Evolutionary conservation across 2,797 vertebrate genomes (phyloP).

Genomic region (Melanotaenia maccullochi): DNA sequence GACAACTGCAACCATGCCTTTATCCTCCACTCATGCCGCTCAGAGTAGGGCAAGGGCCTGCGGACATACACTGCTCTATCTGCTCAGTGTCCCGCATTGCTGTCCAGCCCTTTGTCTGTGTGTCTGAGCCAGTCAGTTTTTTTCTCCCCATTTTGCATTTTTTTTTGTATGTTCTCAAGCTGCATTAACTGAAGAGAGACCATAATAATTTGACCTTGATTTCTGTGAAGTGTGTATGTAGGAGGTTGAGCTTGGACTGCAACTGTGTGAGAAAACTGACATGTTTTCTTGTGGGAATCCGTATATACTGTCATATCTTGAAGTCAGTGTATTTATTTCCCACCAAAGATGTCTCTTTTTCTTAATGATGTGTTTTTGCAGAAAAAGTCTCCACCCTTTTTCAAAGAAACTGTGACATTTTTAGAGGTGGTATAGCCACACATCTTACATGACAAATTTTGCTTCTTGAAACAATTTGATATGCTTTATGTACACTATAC

Average conservation of each 20-base stretch:
- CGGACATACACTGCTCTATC: conserved; percentile 50
- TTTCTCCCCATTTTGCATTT: conserved; percentile 30
- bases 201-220: conserved; percentile 39
- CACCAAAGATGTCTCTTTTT: conserved; percentile 12
- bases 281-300: conserved; percentile 39
- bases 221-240: conserved; percentile 19
- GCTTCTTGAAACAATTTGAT: not conserved
- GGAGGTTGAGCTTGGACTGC: conserved; percentile 11
- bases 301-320: conserved; percentile 45
- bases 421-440: not conserved
- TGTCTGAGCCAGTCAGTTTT: conserved; percentile 39
- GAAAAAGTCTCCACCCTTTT: not conserved
- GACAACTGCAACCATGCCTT: conserved; percentile 49
- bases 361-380: conserved; percentile 17
- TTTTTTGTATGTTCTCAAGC: conserved; percentile 41
- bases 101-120: conserved; percentile 55
- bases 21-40: conserved; percentile 54
- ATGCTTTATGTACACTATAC: not conserved
- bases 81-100: conserved; percentile 54
- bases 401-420: conserved; percentile 1
- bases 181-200: conserved; percentile 34
- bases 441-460: not conserved
- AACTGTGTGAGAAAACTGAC: conserved; percentile 23
- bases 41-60: conserved; percentile 52
- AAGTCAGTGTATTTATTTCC: conserved; percentile 1